phyloP scores from a whole-genome alignment of 1,140 invertebrate genomes.

The Agrypnia vestita region DNA sequence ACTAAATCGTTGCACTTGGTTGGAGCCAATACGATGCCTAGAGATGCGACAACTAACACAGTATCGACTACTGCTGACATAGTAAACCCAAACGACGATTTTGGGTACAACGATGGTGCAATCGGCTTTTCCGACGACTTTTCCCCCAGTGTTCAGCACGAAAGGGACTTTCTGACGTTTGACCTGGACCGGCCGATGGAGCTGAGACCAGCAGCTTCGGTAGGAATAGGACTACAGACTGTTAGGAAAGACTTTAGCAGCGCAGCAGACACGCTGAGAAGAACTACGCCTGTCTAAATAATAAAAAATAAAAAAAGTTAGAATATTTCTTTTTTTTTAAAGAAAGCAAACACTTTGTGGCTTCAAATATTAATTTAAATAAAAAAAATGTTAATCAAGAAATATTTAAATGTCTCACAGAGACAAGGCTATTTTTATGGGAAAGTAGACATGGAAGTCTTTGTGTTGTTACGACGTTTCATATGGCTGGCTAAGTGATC shows the following conservation, averaged over 20 bases:
- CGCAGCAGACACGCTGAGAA: conserved; percentile 63
- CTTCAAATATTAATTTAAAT: no score
- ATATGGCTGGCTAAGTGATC: no score
- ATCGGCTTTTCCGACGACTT: conserved; percentile 65
- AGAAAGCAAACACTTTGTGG: no score
- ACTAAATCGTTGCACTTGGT: conserved; percentile 56
- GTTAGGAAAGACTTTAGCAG: conserved; percentile 53
- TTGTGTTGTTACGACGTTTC: no score
- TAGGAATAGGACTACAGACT: conserved; percentile 60
- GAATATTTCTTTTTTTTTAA: no score
- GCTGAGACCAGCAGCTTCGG: conserved; percentile 52
- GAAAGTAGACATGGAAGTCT: no score
- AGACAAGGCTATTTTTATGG: no score
- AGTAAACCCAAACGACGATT: conserved; percentile 59
- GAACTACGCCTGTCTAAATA: conserved; percentile 68
- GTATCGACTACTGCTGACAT: conserved; percentile 68
- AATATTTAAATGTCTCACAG: no score
- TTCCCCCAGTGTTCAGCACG: conserved; percentile 64
- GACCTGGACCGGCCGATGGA: conserved; percentile 66
- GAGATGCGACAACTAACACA: conserved; percentile 67
- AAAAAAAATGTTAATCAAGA: no score
- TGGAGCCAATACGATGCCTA: conserved; percentile 60
- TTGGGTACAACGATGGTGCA: conserved; percentile 58
- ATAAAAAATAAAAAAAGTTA: not conserved
- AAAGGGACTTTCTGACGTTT: conserved; percentile 68